Base-by-base conservation (phyloP, 2,797 vertebrate species). In the Myripristis jacobus region DNA sequence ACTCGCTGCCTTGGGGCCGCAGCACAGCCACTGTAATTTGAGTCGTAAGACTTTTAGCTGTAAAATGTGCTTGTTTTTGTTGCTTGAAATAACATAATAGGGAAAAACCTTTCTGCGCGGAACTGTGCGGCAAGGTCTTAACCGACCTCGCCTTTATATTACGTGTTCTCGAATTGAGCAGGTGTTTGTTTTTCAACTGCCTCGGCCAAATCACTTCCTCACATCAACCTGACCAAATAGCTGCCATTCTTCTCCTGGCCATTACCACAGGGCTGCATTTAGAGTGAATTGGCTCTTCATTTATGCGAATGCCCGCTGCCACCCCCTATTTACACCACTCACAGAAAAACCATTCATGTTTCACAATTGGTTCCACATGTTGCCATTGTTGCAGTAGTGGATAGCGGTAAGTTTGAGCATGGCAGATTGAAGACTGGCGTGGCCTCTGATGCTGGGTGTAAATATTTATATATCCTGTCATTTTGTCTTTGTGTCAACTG, bases 401-500 rank as follows among this genome's bases (percentile, higher is more conserved):
- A 36, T 54, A 60, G 70, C 70, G 16, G 68, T 62, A 73, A 85
- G 58, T 82, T 79, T 51, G 66, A 86, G 65, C 22, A 3, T 74
- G 83, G 69, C 77, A 77, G 76, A 57, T 51, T n/a, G 58, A 44
- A 83, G 80, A 85, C 69, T 78, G 79, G 70, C 34, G 71, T 77
- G 62, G 81, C 71, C 77, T 81, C 78, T 84, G 82, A 89, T 85
- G 81, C 69, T 2, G 64, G 55, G 24, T 59, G 87, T 85, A 91
- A 90, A 92, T 91, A 91, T 93, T 90, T 90, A 90, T 89, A 67
- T 61, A 71, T 61, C 77, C 83, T 87, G 89, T 89, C 87, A 81
- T 90, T 88, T 89, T 88, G 80, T 80, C 82, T 87, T 83, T 73
- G 87, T 80, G 79, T 90, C 88, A 88, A 84, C 75, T 59, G 66